A percentile compares a stretch with the other conserved stretches of the same genome.
phyloP scores from a whole-genome alignment of 2,113 vertebrate species.

The Colaptes auratus region DNA sequence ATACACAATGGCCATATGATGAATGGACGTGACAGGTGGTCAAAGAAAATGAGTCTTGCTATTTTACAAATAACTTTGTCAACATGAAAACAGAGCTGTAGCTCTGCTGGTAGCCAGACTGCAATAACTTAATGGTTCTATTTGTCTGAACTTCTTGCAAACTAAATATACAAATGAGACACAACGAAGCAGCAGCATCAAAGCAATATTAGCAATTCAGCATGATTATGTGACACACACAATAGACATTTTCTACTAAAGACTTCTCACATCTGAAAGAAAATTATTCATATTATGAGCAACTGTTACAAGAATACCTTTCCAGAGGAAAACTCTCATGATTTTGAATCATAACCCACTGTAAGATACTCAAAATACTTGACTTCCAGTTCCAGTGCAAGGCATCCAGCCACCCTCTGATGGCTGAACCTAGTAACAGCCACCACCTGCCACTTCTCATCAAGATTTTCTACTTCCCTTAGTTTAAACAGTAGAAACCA shows the following conservation, averaged over 20 bases:
- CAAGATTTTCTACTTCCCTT: neutral
- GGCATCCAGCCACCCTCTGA: constrained; percentile 3
- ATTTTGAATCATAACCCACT: constrained; percentile 20
- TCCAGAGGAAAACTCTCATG: neutral
- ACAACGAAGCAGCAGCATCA: neutral
- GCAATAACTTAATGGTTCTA: constrained; percentile 64
- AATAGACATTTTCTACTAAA: constrained; percentile 13
- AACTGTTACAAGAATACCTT: constrained; percentile 19
- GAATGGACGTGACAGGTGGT: constrained; percentile 86
- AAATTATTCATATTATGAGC: constrained; percentile 41
- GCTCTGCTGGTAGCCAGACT: constrained; percentile 48
- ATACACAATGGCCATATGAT: constrained; percentile 79
- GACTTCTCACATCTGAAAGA: constrained; percentile 17
- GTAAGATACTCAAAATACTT: neutral
- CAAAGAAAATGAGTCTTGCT: constrained; percentile 72
- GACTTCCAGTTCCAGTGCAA: neutral
- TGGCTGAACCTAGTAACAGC: neutral
- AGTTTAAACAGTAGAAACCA: neutral
- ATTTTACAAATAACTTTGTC: constrained; percentile 76
- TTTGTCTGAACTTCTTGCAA: constrained; percentile 47
- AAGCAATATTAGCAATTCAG: constrained; percentile 40
- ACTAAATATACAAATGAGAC: constrained; percentile 45
- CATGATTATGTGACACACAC: constrained; percentile 19
- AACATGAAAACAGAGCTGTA: constrained; percentile 49
- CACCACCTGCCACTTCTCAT: neutral